phyloP scores from a whole-genome alignment of 1,140 invertebrate genomes.

The Drosophila obscura region DNA sequence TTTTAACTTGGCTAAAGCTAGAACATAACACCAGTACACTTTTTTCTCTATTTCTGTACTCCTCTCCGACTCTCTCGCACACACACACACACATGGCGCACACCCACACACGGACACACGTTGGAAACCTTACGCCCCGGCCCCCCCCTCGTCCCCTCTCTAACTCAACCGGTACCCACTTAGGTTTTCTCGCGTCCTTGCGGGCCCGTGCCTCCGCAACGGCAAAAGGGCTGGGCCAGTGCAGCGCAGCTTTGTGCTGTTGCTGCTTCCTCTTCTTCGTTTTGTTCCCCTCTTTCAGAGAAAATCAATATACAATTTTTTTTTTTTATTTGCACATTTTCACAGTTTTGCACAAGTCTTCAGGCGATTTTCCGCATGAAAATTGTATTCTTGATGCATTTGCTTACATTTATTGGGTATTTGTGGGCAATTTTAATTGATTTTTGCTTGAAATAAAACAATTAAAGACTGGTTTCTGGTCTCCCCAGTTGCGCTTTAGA shows the following conservation, averaged over 20 bases:
- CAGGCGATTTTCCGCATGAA: constrained; percentile 20
- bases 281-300: constrained; percentile 45
- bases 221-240: too few relatives aligned
- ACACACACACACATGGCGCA: constrained; percentile 10
- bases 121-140: constrained; percentile 77
- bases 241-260: constrained; percentile 76
- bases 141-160: too few relatives aligned
- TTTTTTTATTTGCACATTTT: constrained; percentile 64
- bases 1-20: constrained; percentile 75
- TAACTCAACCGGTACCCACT: too few relatives aligned
- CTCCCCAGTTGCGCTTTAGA: constrained; percentile 26
- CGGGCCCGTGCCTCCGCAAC: too few relatives aligned
- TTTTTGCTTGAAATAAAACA: constrained; percentile 46
- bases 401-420: constrained; percentile 57
- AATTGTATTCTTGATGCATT: constrained; percentile 18
- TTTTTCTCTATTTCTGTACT: constrained; percentile 31
- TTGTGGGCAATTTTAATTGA: constrained; percentile 46
- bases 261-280: constrained; percentile 57
- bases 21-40: constrained; percentile 61
- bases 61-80: constrained; percentile 14
- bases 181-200: too few relatives aligned
- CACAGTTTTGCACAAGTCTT: constrained; percentile 47
- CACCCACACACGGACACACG: constrained; percentile 16
- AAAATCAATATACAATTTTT: constrained; percentile 75
- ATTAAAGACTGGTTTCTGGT: constrained; percentile 73